Evolutionary conservation across 2,113 vertebrate species (phyloP).

Genomic region (Aegithalos caudatus): DNA sequence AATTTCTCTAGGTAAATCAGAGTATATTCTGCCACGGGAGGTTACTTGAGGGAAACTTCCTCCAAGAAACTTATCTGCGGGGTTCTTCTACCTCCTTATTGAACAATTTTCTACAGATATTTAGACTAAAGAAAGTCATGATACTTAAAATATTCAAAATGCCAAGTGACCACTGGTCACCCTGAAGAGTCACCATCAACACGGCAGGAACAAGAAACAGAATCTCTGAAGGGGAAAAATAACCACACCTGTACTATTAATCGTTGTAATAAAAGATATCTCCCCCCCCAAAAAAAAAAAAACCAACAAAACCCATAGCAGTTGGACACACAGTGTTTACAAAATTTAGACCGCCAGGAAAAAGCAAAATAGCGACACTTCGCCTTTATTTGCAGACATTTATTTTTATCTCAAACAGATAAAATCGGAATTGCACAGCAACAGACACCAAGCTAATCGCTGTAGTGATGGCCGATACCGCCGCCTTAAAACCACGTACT

Average conservation of each 20-base stretch:
- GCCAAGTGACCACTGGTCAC: not conserved
- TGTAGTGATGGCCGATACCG: rapidly evolving
- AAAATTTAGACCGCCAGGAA: not conserved
- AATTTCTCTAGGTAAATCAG: not conserved
- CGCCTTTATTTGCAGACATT: not conserved
- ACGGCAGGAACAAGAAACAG: not conserved
- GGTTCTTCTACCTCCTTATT: not conserved
- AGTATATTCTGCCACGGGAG: not conserved
- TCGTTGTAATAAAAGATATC: not conserved
- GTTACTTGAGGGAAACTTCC: not conserved
- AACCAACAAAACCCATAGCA: too few relatives aligned
- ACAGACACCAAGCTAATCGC: not conserved
- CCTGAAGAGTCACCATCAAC: not conserved
- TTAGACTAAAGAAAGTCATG: not conserved
- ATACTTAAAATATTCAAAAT: not conserved
- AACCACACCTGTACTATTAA: not conserved
- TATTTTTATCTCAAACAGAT: not conserved
- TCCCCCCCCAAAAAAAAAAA: too few relatives aligned
- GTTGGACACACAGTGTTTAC: not conserved
- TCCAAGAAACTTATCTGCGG: not conserved
- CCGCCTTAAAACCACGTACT: not conserved
- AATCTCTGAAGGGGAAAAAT: not conserved
- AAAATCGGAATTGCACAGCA: not conserved
- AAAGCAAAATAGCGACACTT: not conserved
- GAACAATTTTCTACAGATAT: not conserved